These are phyloP conservation scores for Yponomeuta evonymella DNA, from an alignment of 2,888 invertebrate genomes.

Conservation along the genomic window DNA sequence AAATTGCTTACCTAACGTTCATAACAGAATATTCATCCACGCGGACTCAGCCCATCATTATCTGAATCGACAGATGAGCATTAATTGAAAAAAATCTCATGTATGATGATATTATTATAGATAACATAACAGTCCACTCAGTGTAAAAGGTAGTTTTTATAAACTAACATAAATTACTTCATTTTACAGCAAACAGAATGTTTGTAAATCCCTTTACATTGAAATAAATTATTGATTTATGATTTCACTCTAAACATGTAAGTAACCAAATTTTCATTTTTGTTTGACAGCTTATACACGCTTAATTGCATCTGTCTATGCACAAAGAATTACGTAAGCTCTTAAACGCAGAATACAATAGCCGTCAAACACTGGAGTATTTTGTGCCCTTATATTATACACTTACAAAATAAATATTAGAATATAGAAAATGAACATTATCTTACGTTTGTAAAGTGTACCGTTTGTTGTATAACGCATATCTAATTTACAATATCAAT, in stretches of 20 bases:
- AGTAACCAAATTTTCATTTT: too few species aligned
- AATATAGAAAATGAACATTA: slow-evolving; percentile 11
- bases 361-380: slow-evolving; percentile 56
- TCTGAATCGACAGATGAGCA: not conserved
- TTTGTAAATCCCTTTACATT: not conserved
- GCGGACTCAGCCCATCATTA: not conserved
- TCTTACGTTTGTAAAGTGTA: slow-evolving; percentile 24
- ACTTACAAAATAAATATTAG: slow-evolving; percentile 23
- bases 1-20: not conserved
- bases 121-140: not conserved
- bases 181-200: not conserved
- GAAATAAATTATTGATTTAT: too few species aligned
- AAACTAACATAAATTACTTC: not conserved
- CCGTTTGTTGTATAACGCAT: slow-evolving; percentile 22
- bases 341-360: slow-evolving; percentile 31
- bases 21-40: not conserved
- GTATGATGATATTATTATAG: not conserved
- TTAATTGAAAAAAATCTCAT: not conserved
- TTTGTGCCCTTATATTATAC: slow-evolving; percentile 43
- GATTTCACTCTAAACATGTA: not conserved
- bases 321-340: slow-evolving; percentile 5
- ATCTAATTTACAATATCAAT: slow-evolving; percentile 32
- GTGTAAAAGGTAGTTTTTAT: not conserved
- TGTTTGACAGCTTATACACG: not conserved
- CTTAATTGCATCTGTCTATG: not conserved